Conservation (phyloP, 2,888 invertebrate genomes). For the Lasioglossum calceatum region DNA sequence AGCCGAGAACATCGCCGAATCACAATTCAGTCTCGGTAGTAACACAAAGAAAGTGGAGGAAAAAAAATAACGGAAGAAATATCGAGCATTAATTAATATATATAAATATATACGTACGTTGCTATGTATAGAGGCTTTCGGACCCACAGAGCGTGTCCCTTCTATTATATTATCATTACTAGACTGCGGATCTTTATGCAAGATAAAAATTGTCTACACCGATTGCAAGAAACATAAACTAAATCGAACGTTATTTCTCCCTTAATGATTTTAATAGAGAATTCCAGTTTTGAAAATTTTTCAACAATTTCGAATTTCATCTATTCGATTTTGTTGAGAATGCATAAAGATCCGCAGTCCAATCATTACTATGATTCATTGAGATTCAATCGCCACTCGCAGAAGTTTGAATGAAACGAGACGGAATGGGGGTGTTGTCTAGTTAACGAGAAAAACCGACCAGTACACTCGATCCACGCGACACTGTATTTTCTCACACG, state of each 20-base stretch:
- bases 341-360: no score
- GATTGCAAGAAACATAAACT: no score
- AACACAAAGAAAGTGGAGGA: constrained; percentile 5
- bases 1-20: constrained; percentile 35
- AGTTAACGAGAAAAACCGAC: constrained; percentile 1
- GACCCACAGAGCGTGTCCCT: constrained; percentile 31
- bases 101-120: constrained; percentile 30
- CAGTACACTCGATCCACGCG: not conserved
- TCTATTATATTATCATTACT: constrained; percentile 31
- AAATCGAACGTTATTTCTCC: no score
- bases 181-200: no score
- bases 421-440: constrained; percentile 28
- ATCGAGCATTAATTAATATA: constrained; percentile 33
- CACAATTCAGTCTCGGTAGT: constrained; percentile 30
- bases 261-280: no score
- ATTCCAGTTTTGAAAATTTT: no score
- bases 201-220: no score
- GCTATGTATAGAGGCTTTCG: constrained; percentile 34
- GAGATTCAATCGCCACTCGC: constrained; percentile 27
- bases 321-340: no score
- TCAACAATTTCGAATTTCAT: no score
- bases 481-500: not conserved
- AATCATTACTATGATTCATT: constrained; percentile 12
- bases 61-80: constrained; percentile 1
- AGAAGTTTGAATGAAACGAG: constrained; percentile 31